These are phyloP conservation scores for Tadarida brasiliensis DNA, from an alignment of 2,797 vertebrate species.

Conservation along the genomic window DNA sequence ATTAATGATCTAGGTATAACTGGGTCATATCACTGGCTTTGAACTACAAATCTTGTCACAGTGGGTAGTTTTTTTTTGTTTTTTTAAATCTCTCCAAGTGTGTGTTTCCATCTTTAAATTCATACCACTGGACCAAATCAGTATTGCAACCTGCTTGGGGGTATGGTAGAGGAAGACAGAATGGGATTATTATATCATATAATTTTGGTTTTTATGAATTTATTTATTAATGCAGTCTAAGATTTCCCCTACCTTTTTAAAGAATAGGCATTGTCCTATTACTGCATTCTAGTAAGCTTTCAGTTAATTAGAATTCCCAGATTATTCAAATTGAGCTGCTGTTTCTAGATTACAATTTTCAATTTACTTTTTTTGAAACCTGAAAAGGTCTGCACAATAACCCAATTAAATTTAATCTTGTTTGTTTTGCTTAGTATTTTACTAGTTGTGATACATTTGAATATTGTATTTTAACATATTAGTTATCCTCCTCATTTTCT, in stretches of 20 bases:
- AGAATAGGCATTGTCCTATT: neutral
- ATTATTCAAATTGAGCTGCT: neutral
- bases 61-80: neutral
- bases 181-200: neutral
- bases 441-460: neutral
- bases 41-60: neutral
- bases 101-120: neutral
- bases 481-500: neutral
- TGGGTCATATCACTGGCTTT: neutral
- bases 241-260: neutral
- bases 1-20: neutral
- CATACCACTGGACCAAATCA: neutral
- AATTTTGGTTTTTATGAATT: constrained; percentile 15
- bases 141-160: neutral
- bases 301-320: constrained; percentile 8
- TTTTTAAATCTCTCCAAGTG: neutral
- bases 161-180: neutral
- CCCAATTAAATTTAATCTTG: neutral
- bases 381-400: neutral
- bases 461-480: neutral
- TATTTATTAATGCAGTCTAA: neutral
- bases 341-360: neutral
- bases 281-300: neutral
- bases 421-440: constrained; percentile 40
- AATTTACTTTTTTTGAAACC: neutral